Base-by-base conservation (phyloP, 2,797 vertebrate species). In the Chelon labrosus region DNA sequence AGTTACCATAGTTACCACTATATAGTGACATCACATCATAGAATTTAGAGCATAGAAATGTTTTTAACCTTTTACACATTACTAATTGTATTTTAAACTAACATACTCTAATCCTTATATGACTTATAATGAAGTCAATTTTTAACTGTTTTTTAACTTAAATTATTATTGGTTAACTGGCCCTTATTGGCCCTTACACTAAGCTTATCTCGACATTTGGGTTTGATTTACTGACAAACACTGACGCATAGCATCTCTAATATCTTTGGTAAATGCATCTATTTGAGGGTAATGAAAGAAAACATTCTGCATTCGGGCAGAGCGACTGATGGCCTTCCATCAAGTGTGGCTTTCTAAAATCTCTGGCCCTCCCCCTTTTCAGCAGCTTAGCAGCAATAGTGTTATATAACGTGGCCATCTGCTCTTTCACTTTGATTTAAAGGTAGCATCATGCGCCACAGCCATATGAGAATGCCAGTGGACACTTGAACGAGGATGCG, bases 361-460 rank as follows among this genome's bases (percentile, higher is more conserved):
- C 71, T 71, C 73, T 65, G 44, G 11, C 65, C 62, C 57, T 64
- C 83, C 75, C 78, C 77, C 35, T 56, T 70, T 68, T 70, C 75
- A 80, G 74, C 77, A 89, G 64, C 87, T 92, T 88, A 83, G 74
- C 71, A 76, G 87, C 89, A 90, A 82, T 80, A 82, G 81, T 81
- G 81, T 93, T 93, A 93, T 71, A 79, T 93, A 93, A 94, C 79
- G 53, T 51, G 52, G 41, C 90, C 91, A 93, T 93, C 92, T 94
- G 93, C 82, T 84, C 85, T 62, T 35, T 70, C 80, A 64, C 75
- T 76, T 83, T 67, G 79, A 84, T 85, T 87, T 85, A 78, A 92
- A 92, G 88, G 75, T 82, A 73, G 56, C 56, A 75, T 70, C 67
- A 54, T 77, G 75, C 14, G 39, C 68, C 65, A 74, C 14, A 52